Evolutionary conservation across 1,140 invertebrate species (phyloP).

Genomic region (Drosophila hydei): DNA sequence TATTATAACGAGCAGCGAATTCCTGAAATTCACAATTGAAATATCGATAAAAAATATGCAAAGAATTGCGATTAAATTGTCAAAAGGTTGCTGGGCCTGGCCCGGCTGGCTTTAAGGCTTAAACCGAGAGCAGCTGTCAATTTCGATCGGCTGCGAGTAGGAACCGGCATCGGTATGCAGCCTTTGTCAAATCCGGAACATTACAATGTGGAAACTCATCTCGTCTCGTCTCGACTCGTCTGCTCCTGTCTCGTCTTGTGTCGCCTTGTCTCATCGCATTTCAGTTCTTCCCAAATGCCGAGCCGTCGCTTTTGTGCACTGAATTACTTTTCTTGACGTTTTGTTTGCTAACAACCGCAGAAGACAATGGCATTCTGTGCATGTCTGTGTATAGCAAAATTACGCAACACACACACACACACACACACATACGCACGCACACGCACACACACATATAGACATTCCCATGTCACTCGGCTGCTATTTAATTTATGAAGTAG

Average conservation of each 20-base stretch:
- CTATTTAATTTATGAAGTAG: conserved; percentile 82
- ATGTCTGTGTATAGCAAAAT: conserved; percentile 42
- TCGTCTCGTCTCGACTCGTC: conserved; percentile 22
- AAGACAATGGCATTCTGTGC: conserved; percentile 62
- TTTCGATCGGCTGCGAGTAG: conserved; percentile 8
- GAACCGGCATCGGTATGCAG: conserved; percentile 2
- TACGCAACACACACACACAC: conserved; percentile 25
- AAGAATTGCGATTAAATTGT: conserved; percentile 3
- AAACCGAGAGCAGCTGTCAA: conserved; percentile 27
- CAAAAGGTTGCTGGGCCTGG: not conserved
- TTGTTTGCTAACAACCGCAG: conserved; percentile 74
- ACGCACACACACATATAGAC: conserved; percentile 18
- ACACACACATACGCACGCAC: not conserved
- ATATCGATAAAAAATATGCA: not conserved
- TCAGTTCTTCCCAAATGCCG: not conserved
- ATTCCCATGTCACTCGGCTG: conserved; percentile 55
- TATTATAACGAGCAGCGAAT: not conserved
- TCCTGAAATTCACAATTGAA: not conserved
- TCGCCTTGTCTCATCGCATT: conserved; percentile 23
- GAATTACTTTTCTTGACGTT: conserved; percentile 79
- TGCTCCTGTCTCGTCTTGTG: conserved; percentile 26
- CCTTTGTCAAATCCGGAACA: conserved; percentile 26
- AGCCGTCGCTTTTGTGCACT: conserved; percentile 57
- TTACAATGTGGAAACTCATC: conserved; percentile 30
- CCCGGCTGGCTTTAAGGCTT: conserved; percentile 9